Evolutionary conservation across 1,140 invertebrate species (phyloP).

Genomic region (Drosophila cardini): DNA sequence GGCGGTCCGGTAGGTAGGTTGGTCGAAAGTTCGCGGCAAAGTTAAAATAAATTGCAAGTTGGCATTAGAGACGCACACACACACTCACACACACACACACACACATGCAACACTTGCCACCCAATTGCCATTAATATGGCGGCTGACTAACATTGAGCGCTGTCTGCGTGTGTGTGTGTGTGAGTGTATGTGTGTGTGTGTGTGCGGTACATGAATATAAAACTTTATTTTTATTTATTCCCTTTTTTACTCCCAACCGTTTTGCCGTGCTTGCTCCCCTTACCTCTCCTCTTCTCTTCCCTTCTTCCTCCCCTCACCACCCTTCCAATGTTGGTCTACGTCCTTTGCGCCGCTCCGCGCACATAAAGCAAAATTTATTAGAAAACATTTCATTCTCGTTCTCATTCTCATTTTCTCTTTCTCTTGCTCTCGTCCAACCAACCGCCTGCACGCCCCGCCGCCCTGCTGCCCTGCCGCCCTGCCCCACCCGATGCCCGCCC

Average conservation of each 20-base stretch:
- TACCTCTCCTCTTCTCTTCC: neutral
- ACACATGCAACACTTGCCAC: constrained; percentile 68
- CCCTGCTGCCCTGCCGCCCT: neutral
- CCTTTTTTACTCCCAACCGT: constrained; percentile 55
- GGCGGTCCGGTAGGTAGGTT: neutral
- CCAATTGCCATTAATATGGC: constrained; percentile 82
- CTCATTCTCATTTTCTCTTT: constrained; percentile 41
- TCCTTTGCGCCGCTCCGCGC: constrained; percentile 59
- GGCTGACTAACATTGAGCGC: constrained; percentile 76
- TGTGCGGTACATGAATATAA: constrained; percentile 80
- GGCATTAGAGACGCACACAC: constrained; percentile 71
- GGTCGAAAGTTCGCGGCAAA: constrained; percentile 79
- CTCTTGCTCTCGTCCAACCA: neutral
- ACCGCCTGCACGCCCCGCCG: constrained; percentile 11
- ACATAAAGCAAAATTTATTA: constrained; percentile 83
- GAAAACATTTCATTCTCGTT: constrained; percentile 82
- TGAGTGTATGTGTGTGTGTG: constrained; percentile 56
- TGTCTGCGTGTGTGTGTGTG: constrained; percentile 39
- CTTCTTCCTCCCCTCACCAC: constrained; percentile 1
- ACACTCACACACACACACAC: constrained; percentile 22
- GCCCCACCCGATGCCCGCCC: constrained; percentile 6
- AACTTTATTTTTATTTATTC: constrained; percentile 83
- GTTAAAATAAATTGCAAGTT: constrained; percentile 83
- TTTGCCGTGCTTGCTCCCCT: constrained; percentile 1
- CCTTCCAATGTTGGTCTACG: constrained; percentile 12